A percentile compares a stretch with the other conserved stretches of the same genome.
Evolutionary conservation across 2,113 vertebrate genomes (phyloP).

Genomic region (Albula goreensis): DNA sequence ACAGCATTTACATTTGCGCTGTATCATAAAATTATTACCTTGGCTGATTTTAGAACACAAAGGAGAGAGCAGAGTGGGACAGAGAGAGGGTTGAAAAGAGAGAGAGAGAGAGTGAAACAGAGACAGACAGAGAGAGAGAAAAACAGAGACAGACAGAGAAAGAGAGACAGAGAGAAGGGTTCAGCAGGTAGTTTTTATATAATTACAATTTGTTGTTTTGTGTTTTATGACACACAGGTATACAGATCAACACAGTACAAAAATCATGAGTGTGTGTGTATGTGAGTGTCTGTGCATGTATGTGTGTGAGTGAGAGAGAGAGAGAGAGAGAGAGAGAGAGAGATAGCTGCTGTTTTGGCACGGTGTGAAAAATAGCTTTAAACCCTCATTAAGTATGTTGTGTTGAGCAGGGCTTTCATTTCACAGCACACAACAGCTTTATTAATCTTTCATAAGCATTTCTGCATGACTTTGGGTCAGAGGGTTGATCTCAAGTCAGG

Average conservation of each 20-base stretch:
- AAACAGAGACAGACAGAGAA: neutral
- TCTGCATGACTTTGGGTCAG: neutral
- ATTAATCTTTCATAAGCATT: neutral
- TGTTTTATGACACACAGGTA: too few species aligned
- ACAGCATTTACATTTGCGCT: neutral
- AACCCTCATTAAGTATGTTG: neutral
- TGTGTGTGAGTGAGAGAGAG: neutral
- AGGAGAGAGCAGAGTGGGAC: too few species aligned
- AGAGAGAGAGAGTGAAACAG: too few species aligned
- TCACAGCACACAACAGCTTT: neutral
- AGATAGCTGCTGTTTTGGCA: neutral
- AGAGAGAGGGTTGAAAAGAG: too few species aligned
- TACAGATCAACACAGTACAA: too few species aligned
- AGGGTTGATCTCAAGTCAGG: neutral
- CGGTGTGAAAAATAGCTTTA: neutral
- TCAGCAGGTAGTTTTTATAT: too few species aligned
- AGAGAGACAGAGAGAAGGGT: neutral
- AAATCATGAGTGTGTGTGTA: too few species aligned
- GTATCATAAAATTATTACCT: neutral
- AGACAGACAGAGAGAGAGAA: neutral
- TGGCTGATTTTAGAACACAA: too few species aligned
- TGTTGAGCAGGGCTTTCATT: neutral
- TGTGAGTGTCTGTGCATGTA: too few species aligned
- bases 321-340: neutral
- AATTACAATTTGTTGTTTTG: too few species aligned